phyloP scores from a whole-genome alignment of 53 echinoderm and acorn worm species.

The Temnopleurus reevesii region DNA sequence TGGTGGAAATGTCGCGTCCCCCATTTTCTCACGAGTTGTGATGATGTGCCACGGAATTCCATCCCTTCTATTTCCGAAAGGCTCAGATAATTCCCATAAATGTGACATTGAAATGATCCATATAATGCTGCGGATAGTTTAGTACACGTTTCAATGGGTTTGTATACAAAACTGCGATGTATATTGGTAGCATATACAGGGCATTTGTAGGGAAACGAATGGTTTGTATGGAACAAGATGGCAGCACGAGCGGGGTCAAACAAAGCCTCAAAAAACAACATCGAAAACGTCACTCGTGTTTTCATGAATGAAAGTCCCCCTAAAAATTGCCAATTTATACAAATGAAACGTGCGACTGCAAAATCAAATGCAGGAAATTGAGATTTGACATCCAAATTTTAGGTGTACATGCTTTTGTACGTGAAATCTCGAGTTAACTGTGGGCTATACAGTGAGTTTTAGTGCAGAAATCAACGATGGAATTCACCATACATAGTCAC shows the following conservation, averaged over 20 bases:
- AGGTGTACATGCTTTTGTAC: slow-evolving; percentile 75
- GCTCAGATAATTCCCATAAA: slow-evolving; percentile 13
- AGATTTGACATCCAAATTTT: slow-evolving; percentile 70
- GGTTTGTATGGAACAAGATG: slow-evolving; percentile 84
- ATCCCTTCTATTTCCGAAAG: slow-evolving; percentile 3
- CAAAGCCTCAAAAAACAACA: slow-evolving; percentile 99
- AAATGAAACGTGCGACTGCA: slow-evolving; percentile 62
- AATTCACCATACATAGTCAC: slow-evolving; percentile 58
- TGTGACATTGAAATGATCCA: slow-evolving; percentile 47
- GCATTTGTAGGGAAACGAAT: slow-evolving; percentile 70
- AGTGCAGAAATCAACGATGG: slow-evolving; percentile 77
- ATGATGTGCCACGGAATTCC: slow-evolving; percentile 50
- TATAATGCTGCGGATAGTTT: slow-evolving; percentile 64
- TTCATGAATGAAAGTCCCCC: slow-evolving; percentile 96
- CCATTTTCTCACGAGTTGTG: slow-evolving; percentile 57
- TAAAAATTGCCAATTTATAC: slow-evolving; percentile 63
- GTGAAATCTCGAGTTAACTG: slow-evolving; percentile 71
- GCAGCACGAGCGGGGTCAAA: slow-evolving; percentile 98
- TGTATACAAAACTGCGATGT: slow-evolving; percentile 73
- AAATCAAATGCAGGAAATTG: slow-evolving; percentile 64
- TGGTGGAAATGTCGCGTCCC: slow-evolving; percentile 84
- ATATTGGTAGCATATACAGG: slow-evolving; percentile 82
- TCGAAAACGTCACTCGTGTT: slow-evolving; percentile 85
- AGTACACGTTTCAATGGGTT: slow-evolving; percentile 83
- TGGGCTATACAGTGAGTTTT: slow-evolving; percentile 70